Conservation (phyloP, 1,140 invertebrate genomes). For the Orius insidiosus region DNA sequence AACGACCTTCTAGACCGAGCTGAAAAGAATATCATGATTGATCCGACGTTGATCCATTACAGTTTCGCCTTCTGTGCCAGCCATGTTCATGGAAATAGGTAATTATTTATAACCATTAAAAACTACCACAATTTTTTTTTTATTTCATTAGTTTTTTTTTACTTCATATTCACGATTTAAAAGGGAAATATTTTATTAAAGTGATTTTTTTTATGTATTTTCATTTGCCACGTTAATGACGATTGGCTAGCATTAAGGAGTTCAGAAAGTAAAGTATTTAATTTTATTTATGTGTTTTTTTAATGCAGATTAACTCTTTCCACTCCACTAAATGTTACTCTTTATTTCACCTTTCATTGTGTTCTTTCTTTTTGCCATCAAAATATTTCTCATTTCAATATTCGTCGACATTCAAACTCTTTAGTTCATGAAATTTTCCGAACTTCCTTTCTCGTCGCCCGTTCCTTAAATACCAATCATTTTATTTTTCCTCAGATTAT, state of each 20-base stretch:
- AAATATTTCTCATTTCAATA: neutral
- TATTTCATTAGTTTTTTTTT: constrained; percentile 5
- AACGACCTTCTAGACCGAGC: constrained; percentile 87
- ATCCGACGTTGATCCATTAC: constrained; percentile 96
- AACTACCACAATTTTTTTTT: neutral
- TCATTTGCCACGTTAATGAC: constrained; percentile 1
- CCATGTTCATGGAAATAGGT: constrained; percentile 95
- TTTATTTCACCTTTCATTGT: neutral
- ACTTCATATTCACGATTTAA: too few relatives aligned
- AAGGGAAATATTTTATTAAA: constrained; percentile 8
- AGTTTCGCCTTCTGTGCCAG: constrained; percentile 98
- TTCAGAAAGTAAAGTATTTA: too few relatives aligned
- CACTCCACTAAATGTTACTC: neutral
- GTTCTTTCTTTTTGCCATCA: neutral
- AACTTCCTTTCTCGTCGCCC: neutral
- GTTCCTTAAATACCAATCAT: neutral
- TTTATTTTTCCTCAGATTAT: neutral
- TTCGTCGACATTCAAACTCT: neutral
- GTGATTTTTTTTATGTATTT: neutral
- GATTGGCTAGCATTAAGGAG: too few relatives aligned
- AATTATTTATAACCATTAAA: constrained; percentile 15
- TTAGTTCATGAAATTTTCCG: neutral
- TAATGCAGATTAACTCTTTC: too few relatives aligned
- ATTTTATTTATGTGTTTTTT: too few relatives aligned
- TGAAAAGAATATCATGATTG: constrained; percentile 88